Evolutionary conservation across 1,140 invertebrate genomes (phyloP).

Genomic region (Eurytemora carolleeae): DNA sequence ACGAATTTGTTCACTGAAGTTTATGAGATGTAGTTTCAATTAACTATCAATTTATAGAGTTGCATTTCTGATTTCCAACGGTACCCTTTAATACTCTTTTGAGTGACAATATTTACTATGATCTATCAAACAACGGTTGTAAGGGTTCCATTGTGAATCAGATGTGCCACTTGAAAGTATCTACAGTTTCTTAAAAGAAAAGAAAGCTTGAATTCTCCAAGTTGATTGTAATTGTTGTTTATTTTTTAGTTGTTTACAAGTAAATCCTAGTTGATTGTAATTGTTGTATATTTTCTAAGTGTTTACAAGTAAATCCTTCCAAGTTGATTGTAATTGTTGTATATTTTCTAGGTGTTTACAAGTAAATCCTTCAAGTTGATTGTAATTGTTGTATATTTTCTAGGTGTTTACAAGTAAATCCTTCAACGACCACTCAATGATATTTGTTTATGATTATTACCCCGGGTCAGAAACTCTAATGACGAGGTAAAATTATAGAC

Average conservation of each 20-base stretch:
- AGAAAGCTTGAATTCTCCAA: too few relatives aligned
- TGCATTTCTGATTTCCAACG: too few relatives aligned
- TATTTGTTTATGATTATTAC: conserved; percentile 92
- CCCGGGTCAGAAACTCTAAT: conserved; percentile 69
- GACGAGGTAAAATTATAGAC: conserved; percentile 59
- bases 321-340: conserved; percentile 56
- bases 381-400: conserved; percentile 31
- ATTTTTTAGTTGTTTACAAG: background rate
- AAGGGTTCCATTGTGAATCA: too few relatives aligned
- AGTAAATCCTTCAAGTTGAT: conserved; percentile 90
- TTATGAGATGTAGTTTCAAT: too few relatives aligned
- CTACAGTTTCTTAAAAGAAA: too few relatives aligned
- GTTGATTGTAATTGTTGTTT: too few relatives aligned
- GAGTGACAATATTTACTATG: too few relatives aligned
- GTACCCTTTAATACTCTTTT: too few relatives aligned
- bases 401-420: conserved; percentile 83
- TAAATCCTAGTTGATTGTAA: conserved; percentile 82
- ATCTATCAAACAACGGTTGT: too few relatives aligned
- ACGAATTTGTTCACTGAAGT: too few relatives aligned
- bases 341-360: conserved; percentile 54
- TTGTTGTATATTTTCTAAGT: conserved; percentile 40
- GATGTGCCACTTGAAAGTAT: too few relatives aligned
- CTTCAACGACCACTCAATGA: conserved; percentile 75
- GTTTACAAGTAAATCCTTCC: conserved; percentile 86
- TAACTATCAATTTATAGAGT: too few relatives aligned